Conservation (phyloP, 2,888 invertebrate genomes). For the Brenthis hecate region DNA sequence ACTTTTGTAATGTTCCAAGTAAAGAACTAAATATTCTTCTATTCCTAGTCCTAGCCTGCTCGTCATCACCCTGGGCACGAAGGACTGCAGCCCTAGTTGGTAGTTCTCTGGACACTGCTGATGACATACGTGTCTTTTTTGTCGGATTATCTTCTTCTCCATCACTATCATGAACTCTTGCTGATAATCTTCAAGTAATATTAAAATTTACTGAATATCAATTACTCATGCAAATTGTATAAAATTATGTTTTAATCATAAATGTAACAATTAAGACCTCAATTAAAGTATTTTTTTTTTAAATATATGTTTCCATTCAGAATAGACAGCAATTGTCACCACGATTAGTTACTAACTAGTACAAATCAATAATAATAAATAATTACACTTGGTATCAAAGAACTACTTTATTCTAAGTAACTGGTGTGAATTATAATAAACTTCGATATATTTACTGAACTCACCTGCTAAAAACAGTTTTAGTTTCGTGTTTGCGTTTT, state of each 20-base stretch:
- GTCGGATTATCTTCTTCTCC: constrained; percentile 70
- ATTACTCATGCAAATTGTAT: no score
- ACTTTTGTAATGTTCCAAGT: constrained; percentile 96
- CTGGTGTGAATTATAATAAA: no score
- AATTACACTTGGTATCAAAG: not conserved
- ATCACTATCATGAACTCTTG: constrained; percentile 73
- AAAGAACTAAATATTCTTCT: constrained; percentile 97
- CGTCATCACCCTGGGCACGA: constrained; percentile 91
- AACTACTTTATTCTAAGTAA: not conserved
- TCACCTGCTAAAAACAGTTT: constrained; percentile 83
- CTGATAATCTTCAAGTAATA: constrained; percentile 58
- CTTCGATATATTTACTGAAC: constrained; percentile 19
- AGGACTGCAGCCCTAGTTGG: constrained; percentile 85
- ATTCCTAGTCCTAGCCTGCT: constrained; percentile 91
- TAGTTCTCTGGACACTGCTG: constrained; percentile 92
- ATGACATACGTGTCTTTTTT: constrained; percentile 73
- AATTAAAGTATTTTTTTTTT: no score
- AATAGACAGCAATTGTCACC: no score
- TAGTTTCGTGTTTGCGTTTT: constrained; percentile 80
- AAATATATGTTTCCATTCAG: no score
- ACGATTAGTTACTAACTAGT: no score
- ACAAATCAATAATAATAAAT: not conserved
- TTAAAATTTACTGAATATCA: constrained; percentile 17
- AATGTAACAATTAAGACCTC: no score
- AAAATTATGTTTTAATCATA: no score